These are phyloP conservation scores for Poecilia velifera DNA, from an alignment of 2,797 vertebrate genomes.

Conservation along the genomic window DNA sequence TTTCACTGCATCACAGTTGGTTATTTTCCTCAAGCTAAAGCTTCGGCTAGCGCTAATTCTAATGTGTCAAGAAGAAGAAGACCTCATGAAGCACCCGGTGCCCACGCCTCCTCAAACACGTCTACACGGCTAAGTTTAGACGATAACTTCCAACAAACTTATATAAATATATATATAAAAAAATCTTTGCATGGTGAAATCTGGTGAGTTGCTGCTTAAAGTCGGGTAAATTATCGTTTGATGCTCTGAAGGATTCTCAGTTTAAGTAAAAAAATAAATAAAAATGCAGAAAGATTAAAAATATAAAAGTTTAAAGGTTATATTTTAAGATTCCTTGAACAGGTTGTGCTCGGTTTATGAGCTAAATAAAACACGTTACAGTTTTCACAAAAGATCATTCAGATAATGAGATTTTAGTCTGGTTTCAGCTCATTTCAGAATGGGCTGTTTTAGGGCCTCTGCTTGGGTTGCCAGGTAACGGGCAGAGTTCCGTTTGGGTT, in stretches of 20 bases:
- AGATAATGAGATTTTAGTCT: no score
- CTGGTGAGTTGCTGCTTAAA: background rate
- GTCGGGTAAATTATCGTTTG: background rate
- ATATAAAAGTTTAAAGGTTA: background rate
- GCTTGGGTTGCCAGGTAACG: no score
- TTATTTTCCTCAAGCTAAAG: background rate
- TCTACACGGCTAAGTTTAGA: background rate
- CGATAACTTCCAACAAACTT: background rate
- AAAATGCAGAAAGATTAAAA: background rate
- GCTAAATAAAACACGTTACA: no score
- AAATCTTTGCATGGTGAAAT: background rate
- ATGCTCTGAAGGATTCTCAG: background rate
- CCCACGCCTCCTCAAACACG: background rate
- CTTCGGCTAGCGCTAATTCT: background rate
- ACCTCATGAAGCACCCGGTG: background rate
- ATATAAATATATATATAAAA: no score
- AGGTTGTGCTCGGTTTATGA: no score
- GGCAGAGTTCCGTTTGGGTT: no score
- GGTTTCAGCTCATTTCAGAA: no score
- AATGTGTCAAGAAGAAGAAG: background rate
- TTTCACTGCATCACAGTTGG: background rate
- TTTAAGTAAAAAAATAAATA: background rate
- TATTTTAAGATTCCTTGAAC: no score
- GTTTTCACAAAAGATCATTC: no score
- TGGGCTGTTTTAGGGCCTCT: no score